A percentile compares a stretch with the other conserved stretches of the same genome.
These are phyloP conservation scores for Diachasmimorpha longicaudata DNA, from an alignment of 1,140 invertebrate genomes.

Conservation along the genomic window DNA sequence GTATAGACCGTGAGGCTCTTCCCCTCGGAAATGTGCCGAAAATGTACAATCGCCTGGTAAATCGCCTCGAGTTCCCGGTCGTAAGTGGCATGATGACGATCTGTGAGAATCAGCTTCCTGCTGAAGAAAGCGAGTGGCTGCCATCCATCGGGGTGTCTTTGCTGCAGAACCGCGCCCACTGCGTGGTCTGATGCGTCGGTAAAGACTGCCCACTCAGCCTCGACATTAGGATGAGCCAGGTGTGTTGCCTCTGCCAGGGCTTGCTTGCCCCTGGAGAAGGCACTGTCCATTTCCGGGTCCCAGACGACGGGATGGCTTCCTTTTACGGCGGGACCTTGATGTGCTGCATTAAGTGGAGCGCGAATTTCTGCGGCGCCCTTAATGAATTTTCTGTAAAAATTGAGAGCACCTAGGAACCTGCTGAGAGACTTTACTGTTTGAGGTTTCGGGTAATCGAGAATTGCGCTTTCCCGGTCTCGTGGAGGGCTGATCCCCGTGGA, in stretches of 20 bases:
- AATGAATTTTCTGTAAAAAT: constrained; percentile 38
- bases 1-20: constrained; percentile 46
- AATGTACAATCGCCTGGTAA: constrained; percentile 42
- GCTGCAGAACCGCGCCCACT: constrained; percentile 17
- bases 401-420: constrained; percentile 42
- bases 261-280: not conserved
- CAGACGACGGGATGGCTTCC: not conserved
- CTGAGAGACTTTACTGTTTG: too few species aligned
- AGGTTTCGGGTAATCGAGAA: too few species aligned
- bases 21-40: too few species aligned
- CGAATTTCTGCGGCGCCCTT: constrained; percentile 29
- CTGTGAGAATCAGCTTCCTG: constrained; percentile 11
- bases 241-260: not conserved
- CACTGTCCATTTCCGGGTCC: not conserved
- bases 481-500: constrained; percentile 30
- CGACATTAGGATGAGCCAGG: not conserved
- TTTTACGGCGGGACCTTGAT: not conserved
- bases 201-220: not conserved
- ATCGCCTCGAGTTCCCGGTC: constrained; percentile 53
- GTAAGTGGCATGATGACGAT: constrained; percentile 36
- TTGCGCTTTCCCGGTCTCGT: too few species aligned
- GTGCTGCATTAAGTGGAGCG: constrained; percentile 31
- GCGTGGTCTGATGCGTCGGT: not conserved
- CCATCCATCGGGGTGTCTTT: not conserved
- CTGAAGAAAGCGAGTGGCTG: too few species aligned